Base-by-base conservation (phyloP, 1,140 invertebrate genomes). In the Drosophila suzukii region DNA sequence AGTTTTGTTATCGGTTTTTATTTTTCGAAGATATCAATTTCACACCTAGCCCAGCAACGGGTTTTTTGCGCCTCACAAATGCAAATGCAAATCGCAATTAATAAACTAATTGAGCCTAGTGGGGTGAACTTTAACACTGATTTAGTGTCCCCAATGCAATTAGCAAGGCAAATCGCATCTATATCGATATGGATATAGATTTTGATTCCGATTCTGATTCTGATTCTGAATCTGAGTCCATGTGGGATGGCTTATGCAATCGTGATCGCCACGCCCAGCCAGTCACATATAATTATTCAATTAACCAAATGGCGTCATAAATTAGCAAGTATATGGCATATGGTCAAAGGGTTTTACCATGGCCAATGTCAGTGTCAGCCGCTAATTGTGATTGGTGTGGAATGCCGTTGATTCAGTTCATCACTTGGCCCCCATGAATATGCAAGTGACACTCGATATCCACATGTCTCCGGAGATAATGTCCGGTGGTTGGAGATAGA, bases 251-350 rank as follows among this genome's bases (percentile, higher is more conserved):
- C 82, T 86, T 86, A 88, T 86, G 83, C 82, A 85, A 85, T 61
- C 63, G 36, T 49, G 49, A 65, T 62, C 62, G 63, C 84, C 84
- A 75, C 66, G 68, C 67, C 67, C 65, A 81, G 50, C 60, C 62
- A 80, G 72, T 77, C 80, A 83, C 68, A 78, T 79, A 75, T 78
- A 90, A 89, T 89, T 89, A 89, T 89, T 89, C 84, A 89, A 89
- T 89, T 89, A 89, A 55, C 61, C 77, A 84, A 89, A 89, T 89
- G 84, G 84, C 84, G 73, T 71, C 77, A 89, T 89, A 89, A 89
- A 89, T 89, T 89, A 89, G 38, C 84, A 62, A 66, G 46, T 84
- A 58, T 78, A 74, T 68, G 77, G 62, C 57, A 43, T 53, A 60
- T 74, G 59, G 71, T 75, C 71, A 75, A 75, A 75, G 72, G 73